A percentile compares a stretch with the other conserved stretches of the same genome.
Evolutionary conservation across 1,140 invertebrate species (phyloP).

Genomic region (Sycobia sp.): DNA sequence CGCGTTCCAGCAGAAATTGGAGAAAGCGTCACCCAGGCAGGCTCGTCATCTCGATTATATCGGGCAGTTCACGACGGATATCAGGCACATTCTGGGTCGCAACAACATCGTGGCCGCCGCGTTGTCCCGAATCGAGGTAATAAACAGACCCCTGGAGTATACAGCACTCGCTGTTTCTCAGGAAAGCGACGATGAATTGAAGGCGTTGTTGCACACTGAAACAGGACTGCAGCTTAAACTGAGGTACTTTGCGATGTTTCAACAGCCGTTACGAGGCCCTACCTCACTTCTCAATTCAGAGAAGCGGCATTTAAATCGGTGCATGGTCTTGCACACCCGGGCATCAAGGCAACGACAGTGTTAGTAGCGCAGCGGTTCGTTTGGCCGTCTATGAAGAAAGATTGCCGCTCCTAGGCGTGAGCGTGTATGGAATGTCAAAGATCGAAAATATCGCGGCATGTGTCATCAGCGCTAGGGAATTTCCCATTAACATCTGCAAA

Average conservation of each 20-base stretch:
- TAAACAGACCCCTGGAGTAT: neutral
- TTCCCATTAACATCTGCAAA: neutral
- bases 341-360: too few species aligned
- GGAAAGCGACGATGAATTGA: neutral
- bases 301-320: too few species aligned
- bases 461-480: neutral
- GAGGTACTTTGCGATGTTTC: neutral
- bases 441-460: constrained; percentile 26
- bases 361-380: too few species aligned
- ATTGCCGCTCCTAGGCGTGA: constrained; percentile 29
- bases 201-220: neutral
- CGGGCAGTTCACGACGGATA: too few species aligned
- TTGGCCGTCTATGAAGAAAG: too few species aligned
- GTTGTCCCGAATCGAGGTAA: neutral
- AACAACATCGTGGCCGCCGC: neutral
- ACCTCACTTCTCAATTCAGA: too few species aligned
- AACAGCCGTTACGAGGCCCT: neutral
- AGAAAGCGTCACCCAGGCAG: too few species aligned
- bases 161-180: neutral
- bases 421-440: constrained; percentile 35
- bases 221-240: neutral
- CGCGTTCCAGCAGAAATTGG: too few species aligned
- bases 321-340: too few species aligned
- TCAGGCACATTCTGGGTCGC: neutral
- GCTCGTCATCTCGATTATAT: too few species aligned